Percentiles rank a stretch among this genome's conserved stretches.
Conservation (phyloP, 2,797 vertebrate genomes). For the Amniataba percoides region DNA sequence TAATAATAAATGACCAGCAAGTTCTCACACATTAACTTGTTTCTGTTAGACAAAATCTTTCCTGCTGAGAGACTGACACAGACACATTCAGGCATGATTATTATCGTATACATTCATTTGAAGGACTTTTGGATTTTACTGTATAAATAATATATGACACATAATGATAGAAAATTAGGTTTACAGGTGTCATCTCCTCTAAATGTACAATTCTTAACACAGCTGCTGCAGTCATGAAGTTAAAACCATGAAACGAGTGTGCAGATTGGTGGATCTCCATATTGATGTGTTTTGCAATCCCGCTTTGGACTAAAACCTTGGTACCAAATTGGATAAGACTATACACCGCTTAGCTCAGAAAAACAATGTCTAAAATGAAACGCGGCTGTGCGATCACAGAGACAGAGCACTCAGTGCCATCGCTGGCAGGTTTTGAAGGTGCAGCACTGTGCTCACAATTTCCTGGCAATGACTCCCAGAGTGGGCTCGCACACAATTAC, state of each 20-base stretch:
- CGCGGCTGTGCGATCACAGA: slow-evolving; percentile 45
- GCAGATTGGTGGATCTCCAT: slow-evolving; percentile 7
- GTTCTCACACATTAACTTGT: background rate
- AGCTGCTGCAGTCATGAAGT: background rate
- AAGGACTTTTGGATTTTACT: background rate
- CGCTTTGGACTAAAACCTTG: slow-evolving; percentile 24
- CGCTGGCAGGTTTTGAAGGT: slow-evolving; percentile 75
- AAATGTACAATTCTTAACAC: background rate
- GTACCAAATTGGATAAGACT: slow-evolving; percentile 45
- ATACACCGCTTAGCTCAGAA: slow-evolving; percentile 40
- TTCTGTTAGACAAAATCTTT: too few species aligned
- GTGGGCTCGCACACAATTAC: slow-evolving; percentile 50
- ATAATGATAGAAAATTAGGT: background rate
- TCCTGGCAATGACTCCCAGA: slow-evolving; percentile 77
- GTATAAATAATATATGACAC: background rate
- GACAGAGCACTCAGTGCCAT: slow-evolving; percentile 54
- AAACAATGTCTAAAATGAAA: slow-evolving; percentile 52
- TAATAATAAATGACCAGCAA: background rate
- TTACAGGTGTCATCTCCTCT: background rate
- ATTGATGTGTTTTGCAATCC: slow-evolving; percentile 19
- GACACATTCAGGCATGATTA: background rate
- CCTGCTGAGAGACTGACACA: background rate
- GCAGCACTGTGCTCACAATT: slow-evolving; percentile 75
- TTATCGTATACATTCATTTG: background rate
- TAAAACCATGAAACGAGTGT: background rate